Base-by-base conservation (phyloP, 1,140 invertebrate genomes). In the Achroia grisella region DNA sequence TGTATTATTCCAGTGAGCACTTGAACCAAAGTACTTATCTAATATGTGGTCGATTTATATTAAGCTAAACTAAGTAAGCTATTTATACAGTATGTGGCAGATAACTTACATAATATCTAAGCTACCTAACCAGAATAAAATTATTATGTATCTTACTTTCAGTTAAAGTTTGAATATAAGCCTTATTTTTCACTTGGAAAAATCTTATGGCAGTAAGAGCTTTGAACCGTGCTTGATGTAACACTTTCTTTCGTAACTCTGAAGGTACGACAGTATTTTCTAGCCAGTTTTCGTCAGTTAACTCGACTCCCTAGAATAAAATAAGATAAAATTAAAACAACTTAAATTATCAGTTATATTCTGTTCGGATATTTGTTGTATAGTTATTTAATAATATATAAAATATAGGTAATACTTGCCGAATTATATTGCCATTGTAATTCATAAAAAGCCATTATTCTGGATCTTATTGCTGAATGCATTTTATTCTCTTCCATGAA, bases 341-440 rank as follows among this genome's bases (percentile, higher is more conserved):
- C 28, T 29, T 29, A 6, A 10, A 6, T 6, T 10, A 29, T 29
- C 28, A 29, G 4, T 29, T 6, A 29, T 6, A 29, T 29, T 29
- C 10, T n/a, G n/a, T n/a, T n/a, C 9, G 28, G 28, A 29, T 4
- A 4, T 29, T 29, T 4, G 10, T 29, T 29, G 28, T 29, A 9
- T 32, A 4, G 3, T 32, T 10, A 9, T n/a, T 2, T 32, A 32
- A 10, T 33, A 33, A 33, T 11, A 33, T n/a, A 33, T 5, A 12
- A 33, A 11, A 33, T 4, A n/a, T n/a, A n/a, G n/a, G n/a, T n/a
- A n/a, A 37, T 28, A 37, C 23, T 62, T 74, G 82, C 80, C 62
- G 70, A 77, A 56, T 87, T 83, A 39, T 86, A 86, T 40, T 83
- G 71, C 86, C 86, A 87, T 41, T 87, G 86, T 6, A 86, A 52